Base-by-base conservation (phyloP, 2,113 vertebrate species). In the Xiphorhynchus elegans region DNA sequence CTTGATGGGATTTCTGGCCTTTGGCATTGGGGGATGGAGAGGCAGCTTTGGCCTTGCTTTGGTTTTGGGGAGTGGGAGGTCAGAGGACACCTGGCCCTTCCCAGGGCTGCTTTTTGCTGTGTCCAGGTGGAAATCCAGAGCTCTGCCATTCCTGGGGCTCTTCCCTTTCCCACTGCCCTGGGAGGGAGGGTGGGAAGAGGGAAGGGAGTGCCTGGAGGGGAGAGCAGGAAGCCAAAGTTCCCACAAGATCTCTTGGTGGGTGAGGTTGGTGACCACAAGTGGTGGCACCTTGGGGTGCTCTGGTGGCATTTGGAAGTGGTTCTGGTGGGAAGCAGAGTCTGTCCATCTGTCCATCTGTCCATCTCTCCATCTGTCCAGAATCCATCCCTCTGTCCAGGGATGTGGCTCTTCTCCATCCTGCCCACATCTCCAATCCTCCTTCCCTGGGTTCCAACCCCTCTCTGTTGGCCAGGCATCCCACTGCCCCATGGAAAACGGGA, bases 121-220 rank as follows among this genome's bases (percentile, higher is more conserved):
- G 77, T 78, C 56, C 75, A 90, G 78, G 68, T 89, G 94, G 86
- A 82, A 89, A 93, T 44, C 33, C 82, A 76, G 76, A 47, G 50
- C 10, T 26, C 44, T 46, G 44, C 6, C 7, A 46, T 69, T 66
- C 72, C 68, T 2, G 3, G 76, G 55, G 72, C 73, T 53, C 17
- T 31, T 81, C 73, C 72, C 77, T 82, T 95, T 59, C 83, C 74
- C 73, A 25, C 31, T n/a, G 28, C 28, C 4, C 16, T 2, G 59
- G 49, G 39, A 56, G 53, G 90, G 29, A 1, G 21, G 56, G 39
- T 0, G 5, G 44, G 64, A 46, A 70, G 39, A 0, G 4, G 44
- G 64, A 50, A 70, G 25, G 72, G 11, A 10, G 40, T 6, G 55
- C 58, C 47, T 55, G 76, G 35, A 53, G 12, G n/a, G 33, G 19